phyloP scores from a whole-genome alignment of 1,140 invertebrate species.

The Augochlora pura region DNA sequence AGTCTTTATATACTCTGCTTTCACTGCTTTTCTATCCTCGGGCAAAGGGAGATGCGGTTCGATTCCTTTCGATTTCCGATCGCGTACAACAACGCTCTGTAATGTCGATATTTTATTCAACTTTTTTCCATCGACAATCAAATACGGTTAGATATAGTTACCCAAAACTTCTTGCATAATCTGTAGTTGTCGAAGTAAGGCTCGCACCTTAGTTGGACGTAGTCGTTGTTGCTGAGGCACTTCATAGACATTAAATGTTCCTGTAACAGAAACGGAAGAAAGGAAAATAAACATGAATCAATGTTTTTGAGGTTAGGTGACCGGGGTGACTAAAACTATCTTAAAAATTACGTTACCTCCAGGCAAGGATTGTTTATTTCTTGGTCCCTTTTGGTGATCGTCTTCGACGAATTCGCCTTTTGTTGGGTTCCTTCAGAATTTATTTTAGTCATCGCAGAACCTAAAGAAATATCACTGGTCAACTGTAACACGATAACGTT shows the following conservation, averaged over 20 bases:
- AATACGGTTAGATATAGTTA: slow-evolving; percentile 29
- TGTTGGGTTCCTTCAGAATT: not conserved
- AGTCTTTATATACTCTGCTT: slow-evolving; percentile 48
- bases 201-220: slow-evolving; percentile 34
- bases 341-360: slow-evolving; percentile 36
- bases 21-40: slow-evolving; percentile 68
- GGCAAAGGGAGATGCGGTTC: slow-evolving; percentile 59
- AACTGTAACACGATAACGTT: not conserved
- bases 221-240: slow-evolving; percentile 53
- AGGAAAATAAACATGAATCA: not conserved
- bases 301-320: slow-evolving; percentile 9
- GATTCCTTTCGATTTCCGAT: slow-evolving; percentile 49
- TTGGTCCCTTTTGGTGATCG: slow-evolving; percentile 3
- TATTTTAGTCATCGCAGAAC: not conserved
- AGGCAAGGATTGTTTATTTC: slow-evolving; percentile 53
- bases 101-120: slow-evolving; percentile 12
- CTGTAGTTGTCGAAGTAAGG: slow-evolving; percentile 60
- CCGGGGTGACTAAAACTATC: not conserved
- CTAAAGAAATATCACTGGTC: not conserved
- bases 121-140: not conserved
- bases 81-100: slow-evolving; percentile 38
- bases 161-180: slow-evolving; percentile 64
- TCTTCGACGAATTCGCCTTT: not conserved
- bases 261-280: slow-evolving; percentile 32
- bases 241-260: slow-evolving; percentile 45